Base-by-base conservation (phyloP, 2,888 invertebrate genomes). In the Monopis laevigella region DNA sequence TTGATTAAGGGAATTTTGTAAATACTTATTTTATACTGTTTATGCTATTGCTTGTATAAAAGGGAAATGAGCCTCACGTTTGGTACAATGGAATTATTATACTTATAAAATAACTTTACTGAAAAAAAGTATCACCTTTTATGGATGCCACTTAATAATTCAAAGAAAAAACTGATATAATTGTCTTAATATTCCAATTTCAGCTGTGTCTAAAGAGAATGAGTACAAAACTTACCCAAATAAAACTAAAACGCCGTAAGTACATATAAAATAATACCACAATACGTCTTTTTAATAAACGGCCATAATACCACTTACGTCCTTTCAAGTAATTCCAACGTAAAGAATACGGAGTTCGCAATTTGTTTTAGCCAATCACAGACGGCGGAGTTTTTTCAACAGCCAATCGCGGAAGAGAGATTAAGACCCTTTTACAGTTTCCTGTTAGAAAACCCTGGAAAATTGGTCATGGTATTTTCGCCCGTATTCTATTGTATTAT, bases 351-450 rank as follows among this genome's bases (percentile, higher is more conserved):
- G 57, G 69, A 77, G 71, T 69, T 62, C 65, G 71, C 81, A 82
- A 82, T 82, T 82, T 82, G 74, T 73, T 73, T 72, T 62, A 59
- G 61, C 83, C 83, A 84, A 84, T 84, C 72, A 66, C 68, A 62
- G 55, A 66, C 64, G 59, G 59, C 61, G 60, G 62, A 58, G 55
- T 70, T 71, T 75, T 77, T 75, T 62, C 55, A 68, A 68, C 73
- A 66, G 52, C 82, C 82, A 82, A 82, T 82, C 59, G 74, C 63
- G 63, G 67, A 59, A 63, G 62, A 60, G 64, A 70, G 72, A 81
- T 81, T 82, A 73, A 62, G 54, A 65, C 65, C 59, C 52, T 62
- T 62, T 72, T 64, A 47, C 64, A 54, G 61, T 68, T 65, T 50
- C 57, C 46, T 48, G 51, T 53, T 50, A 45, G 44, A 43, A 45